These are phyloP conservation scores for Pagetopsis macropterus DNA, from an alignment of 2,797 vertebrate genomes.

Conservation along the genomic window DNA sequence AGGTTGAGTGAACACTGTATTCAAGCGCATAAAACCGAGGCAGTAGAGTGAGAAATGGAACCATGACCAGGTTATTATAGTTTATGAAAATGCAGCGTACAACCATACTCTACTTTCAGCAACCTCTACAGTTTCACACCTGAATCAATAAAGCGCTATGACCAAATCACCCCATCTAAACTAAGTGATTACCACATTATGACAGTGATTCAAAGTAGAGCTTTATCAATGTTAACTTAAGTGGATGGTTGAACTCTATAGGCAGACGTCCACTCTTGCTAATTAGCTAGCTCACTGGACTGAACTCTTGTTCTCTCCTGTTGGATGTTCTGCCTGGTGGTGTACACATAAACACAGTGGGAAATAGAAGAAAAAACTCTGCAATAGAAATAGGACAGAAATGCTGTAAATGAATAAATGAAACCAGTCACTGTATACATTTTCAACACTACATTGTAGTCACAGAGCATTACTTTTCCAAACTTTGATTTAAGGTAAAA, in stretches of 20 bases:
- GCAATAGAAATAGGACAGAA: background rate
- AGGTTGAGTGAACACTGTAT: background rate
- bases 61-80: background rate
- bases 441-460: background rate
- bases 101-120: background rate
- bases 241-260: constrained; percentile 11
- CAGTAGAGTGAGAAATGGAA: background rate
- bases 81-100: background rate
- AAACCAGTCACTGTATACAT: background rate
- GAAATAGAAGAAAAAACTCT: background rate
- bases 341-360: constrained; percentile 12
- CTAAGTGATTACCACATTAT: constrained; percentile 1
- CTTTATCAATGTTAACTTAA: constrained; percentile 20
- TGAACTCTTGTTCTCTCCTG: constrained; percentile 24
- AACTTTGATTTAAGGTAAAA: constrained; percentile 5
- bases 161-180: constrained; percentile 8
- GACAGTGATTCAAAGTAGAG: constrained; percentile 35
- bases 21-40: background rate
- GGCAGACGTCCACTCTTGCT: constrained; percentile 24
- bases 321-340: constrained; percentile 14
- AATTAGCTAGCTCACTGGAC: constrained; percentile 43
- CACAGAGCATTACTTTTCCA: background rate
- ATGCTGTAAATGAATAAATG: background rate
- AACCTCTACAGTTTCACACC: constrained; percentile 5
- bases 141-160: constrained; percentile 16